Conservation (phyloP, 2,113 vertebrate species). For the Macroglossus sobrinus region DNA sequence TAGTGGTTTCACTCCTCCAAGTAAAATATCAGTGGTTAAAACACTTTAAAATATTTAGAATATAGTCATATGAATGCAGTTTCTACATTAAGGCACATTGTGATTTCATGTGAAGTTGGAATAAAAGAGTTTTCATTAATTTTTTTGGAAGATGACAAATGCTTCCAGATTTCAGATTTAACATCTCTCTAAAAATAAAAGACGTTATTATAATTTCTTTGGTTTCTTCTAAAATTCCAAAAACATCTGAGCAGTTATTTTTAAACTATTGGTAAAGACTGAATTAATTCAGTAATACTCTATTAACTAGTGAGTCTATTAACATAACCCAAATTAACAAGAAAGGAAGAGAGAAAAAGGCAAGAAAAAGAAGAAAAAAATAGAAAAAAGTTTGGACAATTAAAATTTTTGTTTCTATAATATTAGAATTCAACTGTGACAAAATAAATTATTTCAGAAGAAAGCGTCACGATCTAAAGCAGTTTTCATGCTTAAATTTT, state of each 20-base stretch:
- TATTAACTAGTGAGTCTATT: not conserved
- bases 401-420: not conserved
- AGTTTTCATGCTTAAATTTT: not conserved
- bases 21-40: not conserved
- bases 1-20: not conserved
- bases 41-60: not conserved
- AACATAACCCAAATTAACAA: not conserved
- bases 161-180: not conserved
- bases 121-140: not conserved
- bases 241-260: not conserved
- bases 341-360: not conserved
- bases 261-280: not conserved
- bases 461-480: not conserved
- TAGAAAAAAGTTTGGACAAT: not conserved
- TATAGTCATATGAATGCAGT: not conserved
- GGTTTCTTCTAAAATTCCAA: conserved; percentile 17
- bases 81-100: not conserved
- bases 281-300: not conserved
- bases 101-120: not conserved
- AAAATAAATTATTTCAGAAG: not conserved
- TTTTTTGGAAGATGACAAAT: conserved; percentile 14
- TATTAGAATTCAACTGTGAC: not conserved
- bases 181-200: not conserved
- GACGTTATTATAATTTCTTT: not conserved
- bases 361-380: not conserved